phyloP scores from a whole-genome alignment of 1,140 invertebrate genomes.

The Himalopsyche phryganea region DNA sequence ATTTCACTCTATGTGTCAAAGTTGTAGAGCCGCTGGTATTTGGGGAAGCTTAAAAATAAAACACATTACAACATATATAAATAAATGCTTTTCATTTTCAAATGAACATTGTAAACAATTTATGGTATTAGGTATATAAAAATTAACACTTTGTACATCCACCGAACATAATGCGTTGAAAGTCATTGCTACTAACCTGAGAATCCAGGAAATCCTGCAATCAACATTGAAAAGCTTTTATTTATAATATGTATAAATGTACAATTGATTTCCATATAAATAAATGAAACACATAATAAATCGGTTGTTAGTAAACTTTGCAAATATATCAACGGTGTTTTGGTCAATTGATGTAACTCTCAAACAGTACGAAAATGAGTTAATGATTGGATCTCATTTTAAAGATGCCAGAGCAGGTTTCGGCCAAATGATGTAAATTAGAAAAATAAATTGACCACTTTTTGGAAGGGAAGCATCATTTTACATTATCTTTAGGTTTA shows the following conservation, averaged over 20 bases:
- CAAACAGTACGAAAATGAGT: too few species aligned
- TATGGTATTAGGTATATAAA: neutral
- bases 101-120: neutral
- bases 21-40: neutral
- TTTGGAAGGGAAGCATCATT: too few species aligned
- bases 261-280: neutral
- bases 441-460: too few species aligned
- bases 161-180: neutral
- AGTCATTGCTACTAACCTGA: constrained; percentile 44
- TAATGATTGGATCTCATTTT: too few species aligned
- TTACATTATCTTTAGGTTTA: too few species aligned
- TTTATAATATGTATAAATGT: constrained; percentile 12
- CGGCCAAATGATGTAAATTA: too few species aligned
- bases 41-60: neutral
- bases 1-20: too few species aligned
- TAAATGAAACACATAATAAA: neutral
- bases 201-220: constrained; percentile 53
- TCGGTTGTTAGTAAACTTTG: too few species aligned
- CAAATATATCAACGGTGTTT: too few species aligned
- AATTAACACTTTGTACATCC: neutral
- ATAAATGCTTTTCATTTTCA: constrained; percentile 22
- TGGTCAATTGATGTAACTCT: too few species aligned
- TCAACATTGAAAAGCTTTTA: constrained; percentile 32
- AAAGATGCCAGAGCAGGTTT: too few species aligned
- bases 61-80: constrained; percentile 9